These are phyloP conservation scores for Catonia carolina DNA, from an alignment of 2,888 invertebrate genomes.

Conservation along the genomic window DNA sequence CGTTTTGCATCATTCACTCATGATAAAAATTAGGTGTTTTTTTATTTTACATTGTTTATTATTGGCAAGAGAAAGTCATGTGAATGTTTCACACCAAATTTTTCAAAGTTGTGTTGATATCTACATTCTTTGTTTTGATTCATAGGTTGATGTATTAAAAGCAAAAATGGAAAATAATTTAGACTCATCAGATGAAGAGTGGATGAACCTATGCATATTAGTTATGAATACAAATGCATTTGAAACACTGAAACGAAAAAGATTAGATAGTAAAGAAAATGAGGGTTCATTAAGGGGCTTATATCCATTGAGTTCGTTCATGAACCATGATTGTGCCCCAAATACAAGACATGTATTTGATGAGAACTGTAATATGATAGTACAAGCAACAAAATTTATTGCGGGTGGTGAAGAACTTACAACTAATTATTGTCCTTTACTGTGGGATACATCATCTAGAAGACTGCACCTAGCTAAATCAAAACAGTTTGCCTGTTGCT, in stretches of 20 bases:
- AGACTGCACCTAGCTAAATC: conserved; percentile 55
- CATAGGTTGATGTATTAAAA: too few species aligned
- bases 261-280: not conserved
- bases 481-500: conserved; percentile 62
- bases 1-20: too few species aligned
- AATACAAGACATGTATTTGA: conserved; percentile 58
- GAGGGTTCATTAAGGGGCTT: conserved; percentile 49
- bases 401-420: conserved; percentile 55
- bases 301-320: conserved; percentile 58
- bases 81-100: too few species aligned
- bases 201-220: conserved; percentile 53
- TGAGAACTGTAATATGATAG: conserved; percentile 50
- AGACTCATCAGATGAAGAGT: conserved; percentile 49
- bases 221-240: conserved; percentile 63
- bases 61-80: too few species aligned
- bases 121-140: too few species aligned
- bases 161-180: conserved; percentile 46
- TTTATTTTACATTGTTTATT: too few species aligned
- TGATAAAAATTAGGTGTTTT: too few species aligned
- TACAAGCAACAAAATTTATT: conserved; percentile 54
- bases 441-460: conserved; percentile 62
- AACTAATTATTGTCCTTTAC: conserved; percentile 56
- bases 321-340: conserved; percentile 63
- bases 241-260: conserved; percentile 44
- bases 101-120: too few species aligned